phyloP scores from a whole-genome alignment of 2,888 invertebrate species.

The Mystacides longicornis region DNA sequence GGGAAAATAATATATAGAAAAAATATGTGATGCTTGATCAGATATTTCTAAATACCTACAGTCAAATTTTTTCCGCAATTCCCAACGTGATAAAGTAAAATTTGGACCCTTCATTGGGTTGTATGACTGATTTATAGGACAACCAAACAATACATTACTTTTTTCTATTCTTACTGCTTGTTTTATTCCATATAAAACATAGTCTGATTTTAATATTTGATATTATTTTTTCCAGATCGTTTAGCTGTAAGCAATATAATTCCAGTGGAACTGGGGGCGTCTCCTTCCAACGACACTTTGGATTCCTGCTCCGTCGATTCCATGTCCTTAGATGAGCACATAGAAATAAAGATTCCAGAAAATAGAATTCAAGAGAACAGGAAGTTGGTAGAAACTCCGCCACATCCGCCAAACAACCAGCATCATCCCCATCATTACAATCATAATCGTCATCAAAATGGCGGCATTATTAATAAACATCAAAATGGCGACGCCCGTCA shows the following conservation, averaged over 20 bases:
- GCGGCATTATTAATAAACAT: conserved; percentile 4
- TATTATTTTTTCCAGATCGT: conserved; percentile 19
- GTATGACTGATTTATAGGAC: no score
- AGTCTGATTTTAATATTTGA: no score
- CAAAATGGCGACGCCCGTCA: conserved; percentile 13
- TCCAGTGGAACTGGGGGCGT: conserved; percentile 38
- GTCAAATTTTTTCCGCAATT: no score
- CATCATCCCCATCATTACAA: background rate
- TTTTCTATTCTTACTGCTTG: no score
- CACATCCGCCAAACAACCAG: conserved; percentile 2
- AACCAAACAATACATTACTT: no score
- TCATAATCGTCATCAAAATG: conserved; percentile 6
- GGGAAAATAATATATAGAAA: no score
- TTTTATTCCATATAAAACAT: no score
- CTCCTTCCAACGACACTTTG: conserved; percentile 52
- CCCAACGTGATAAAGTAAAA: no score
- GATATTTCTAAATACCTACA: no score
- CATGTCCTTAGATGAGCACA: conserved; percentile 52
- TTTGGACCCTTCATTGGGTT: no score
- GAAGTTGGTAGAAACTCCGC: conserved; percentile 32
- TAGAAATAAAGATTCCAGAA: conserved; percentile 52
- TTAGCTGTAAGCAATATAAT: conserved; percentile 32
- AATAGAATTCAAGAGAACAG: conserved; percentile 44
- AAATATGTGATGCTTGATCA: no score
- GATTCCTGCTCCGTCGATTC: conserved; percentile 56